These are phyloP conservation scores for Ferrisia virgata DNA, from an alignment of 2,888 invertebrate species.

Conservation along the genomic window DNA sequence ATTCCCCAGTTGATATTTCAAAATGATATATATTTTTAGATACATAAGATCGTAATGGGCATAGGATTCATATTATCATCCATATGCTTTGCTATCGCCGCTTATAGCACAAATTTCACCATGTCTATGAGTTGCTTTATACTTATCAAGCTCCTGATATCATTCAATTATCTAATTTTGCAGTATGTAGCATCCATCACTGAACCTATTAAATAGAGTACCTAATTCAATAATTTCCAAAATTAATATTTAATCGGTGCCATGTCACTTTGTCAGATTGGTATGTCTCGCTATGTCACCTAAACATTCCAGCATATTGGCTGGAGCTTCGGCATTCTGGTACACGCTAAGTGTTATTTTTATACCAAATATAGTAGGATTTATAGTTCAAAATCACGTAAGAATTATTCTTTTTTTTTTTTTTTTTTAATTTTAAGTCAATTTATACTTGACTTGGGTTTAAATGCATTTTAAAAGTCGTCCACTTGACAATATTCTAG, in stretches of 20 bases:
- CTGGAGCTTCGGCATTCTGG: not conserved
- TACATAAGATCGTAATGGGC: not conserved
- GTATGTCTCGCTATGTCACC: not conserved
- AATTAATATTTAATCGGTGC: no score
- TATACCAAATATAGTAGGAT: constrained; percentile 5
- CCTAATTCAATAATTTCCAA: no score
- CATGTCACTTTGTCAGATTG: not conserved
- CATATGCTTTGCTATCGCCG: not conserved
- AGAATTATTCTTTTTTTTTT: not conserved
- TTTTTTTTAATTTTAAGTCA: no score
- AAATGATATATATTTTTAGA: no score
- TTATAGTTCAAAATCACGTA: constrained; percentile 21
- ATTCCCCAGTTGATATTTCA: no score
- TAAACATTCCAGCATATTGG: not conserved
- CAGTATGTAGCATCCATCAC: no score
- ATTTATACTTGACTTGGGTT: no score
- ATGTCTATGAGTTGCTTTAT: not conserved
- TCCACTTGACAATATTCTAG: not conserved
- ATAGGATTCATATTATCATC: no score
- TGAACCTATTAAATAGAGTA: no score
- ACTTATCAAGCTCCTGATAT: not conserved
- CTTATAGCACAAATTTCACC: not conserved
- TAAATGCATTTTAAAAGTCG: not conserved
- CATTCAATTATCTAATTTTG: not conserved
- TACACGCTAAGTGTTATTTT: not conserved